Percentiles rank a stretch among this genome's conserved stretches.
Conservation (phyloP, 2,797 vertebrate genomes). For the Pipistrellus pygmaeus region DNA sequence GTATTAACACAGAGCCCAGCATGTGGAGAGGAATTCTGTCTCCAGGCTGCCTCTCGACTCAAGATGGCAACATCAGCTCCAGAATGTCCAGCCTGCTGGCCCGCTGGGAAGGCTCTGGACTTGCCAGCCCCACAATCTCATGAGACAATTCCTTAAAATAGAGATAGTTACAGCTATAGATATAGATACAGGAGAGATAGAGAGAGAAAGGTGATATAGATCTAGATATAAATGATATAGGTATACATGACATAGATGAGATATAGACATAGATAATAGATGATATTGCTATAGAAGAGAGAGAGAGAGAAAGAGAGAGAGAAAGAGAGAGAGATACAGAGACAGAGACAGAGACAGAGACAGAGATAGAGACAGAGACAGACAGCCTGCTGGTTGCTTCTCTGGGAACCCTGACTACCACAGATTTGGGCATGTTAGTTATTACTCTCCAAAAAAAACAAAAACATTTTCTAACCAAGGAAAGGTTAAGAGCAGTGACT, state of each 20-base stretch:
- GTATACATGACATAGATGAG: background rate
- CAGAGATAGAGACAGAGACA: background rate
- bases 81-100: background rate
- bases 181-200: background rate
- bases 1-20: background rate
- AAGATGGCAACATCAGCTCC: accelerated
- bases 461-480: too few species aligned
- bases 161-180: background rate
- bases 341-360: background rate
- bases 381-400: background rate
- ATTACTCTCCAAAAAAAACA: background rate
- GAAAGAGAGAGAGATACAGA: background rate
- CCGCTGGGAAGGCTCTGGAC: background rate
- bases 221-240: background rate
- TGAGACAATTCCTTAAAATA: background rate
- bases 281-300: background rate
- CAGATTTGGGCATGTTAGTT: too few species aligned
- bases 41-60: background rate
- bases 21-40: background rate
- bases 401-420: background rate
- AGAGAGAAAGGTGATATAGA: background rate
- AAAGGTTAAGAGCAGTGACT: background rate
- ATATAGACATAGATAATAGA: background rate
- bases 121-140: too few species aligned
- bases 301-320: too few species aligned